Evolutionary conservation across 2,888 invertebrate species (phyloP).

Genomic region (Epirrita christyi): DNA sequence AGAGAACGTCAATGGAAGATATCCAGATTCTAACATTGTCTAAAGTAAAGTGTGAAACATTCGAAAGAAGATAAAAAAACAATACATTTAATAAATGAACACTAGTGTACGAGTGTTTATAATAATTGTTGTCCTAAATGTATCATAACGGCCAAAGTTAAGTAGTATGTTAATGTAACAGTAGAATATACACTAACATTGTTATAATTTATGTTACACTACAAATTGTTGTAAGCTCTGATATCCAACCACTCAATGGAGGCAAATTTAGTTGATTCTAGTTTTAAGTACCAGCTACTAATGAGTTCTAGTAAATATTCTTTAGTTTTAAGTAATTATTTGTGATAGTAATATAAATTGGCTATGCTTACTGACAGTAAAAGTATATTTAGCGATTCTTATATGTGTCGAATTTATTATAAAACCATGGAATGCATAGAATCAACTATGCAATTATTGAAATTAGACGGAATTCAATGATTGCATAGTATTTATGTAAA

Average conservation of each 20-base stretch:
- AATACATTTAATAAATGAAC: too few relatives aligned
- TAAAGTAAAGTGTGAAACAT: too few relatives aligned
- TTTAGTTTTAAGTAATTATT: slow-evolving; percentile 28
- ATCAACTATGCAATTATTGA: slow-evolving; percentile 20
- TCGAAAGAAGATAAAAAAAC: too few relatives aligned
- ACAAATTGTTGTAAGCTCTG: not conserved
- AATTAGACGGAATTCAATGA: slow-evolving; percentile 4
- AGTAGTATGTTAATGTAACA: not conserved
- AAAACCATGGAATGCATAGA: slow-evolving; percentile 28
- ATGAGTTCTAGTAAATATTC: slow-evolving; percentile 4
- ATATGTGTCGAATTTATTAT: slow-evolving; percentile 41
- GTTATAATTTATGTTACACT: not conserved
- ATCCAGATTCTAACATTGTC: too few relatives aligned
- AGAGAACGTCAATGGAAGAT: too few relatives aligned
- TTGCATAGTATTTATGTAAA: not conserved
- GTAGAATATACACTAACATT: not conserved
- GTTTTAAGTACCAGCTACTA: slow-evolving; percentile 8
- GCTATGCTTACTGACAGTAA: slow-evolving; percentile 33
- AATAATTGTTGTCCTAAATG: too few relatives aligned
- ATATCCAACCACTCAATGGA: slow-evolving; percentile 6
- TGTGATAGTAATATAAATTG: slow-evolving; percentile 39
- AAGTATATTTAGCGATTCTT: slow-evolving; percentile 32
- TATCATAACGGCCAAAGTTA: not conserved
- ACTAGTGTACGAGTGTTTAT: too few relatives aligned
- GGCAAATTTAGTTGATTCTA: slow-evolving; percentile 6